These are phyloP conservation scores for Phorcus lineatus DNA, from an alignment of 2,888 invertebrate genomes.

Conservation along the genomic window DNA sequence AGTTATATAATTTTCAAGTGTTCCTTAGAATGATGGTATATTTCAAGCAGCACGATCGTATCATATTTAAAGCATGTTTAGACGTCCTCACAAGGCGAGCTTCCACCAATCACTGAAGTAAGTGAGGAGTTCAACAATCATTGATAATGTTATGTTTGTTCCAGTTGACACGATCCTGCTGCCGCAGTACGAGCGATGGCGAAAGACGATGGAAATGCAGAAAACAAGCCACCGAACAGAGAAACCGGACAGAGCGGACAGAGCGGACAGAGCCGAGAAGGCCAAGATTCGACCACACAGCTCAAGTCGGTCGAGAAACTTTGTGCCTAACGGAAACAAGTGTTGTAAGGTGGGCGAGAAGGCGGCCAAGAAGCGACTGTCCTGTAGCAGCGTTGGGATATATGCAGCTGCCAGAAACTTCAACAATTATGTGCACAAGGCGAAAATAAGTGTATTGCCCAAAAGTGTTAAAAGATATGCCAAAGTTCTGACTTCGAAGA, in stretches of 20 bases:
- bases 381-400: constrained; percentile 52
- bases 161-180: constrained; percentile 49
- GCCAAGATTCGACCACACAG: not conserved
- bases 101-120: too few relatives aligned
- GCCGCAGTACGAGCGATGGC: constrained; percentile 39
- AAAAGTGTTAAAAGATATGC: constrained; percentile 21
- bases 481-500: constrained; percentile 48
- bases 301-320: constrained; percentile 32
- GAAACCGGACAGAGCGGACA: constrained; percentile 31
- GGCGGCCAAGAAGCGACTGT: constrained; percentile 59
- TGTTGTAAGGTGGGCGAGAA: constrained; percentile 66
- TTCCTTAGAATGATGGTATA: too few relatives aligned
- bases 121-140: too few relatives aligned
- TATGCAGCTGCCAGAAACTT: constrained; percentile 51
- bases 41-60: too few relatives aligned
- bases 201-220: constrained; percentile 22
- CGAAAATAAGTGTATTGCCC: not conserved
- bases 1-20: too few relatives aligned
- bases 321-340: constrained; percentile 51
- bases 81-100: too few relatives aligned
- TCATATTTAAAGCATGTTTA: too few relatives aligned
- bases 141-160: constrained; percentile 25
- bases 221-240: too few relatives aligned
- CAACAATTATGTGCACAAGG: constrained; percentile 35
- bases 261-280: not conserved